A percentile compares a stretch with the other conserved stretches of the same genome.
Conservation (phyloP, 2,113 vertebrate genomes). For the Mustela nigripes region DNA sequence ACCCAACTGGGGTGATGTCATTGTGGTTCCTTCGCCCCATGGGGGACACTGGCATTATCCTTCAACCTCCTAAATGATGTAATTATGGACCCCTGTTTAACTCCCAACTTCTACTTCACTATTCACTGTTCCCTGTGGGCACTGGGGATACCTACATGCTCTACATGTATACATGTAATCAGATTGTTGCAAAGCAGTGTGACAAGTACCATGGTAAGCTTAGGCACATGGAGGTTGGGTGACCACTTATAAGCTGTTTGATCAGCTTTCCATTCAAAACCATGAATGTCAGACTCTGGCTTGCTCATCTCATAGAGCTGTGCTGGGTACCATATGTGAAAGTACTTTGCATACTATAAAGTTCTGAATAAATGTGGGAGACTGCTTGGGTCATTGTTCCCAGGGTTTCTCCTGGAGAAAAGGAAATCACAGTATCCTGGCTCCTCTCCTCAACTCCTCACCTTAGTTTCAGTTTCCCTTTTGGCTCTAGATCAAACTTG, state of each 20-base stretch:
- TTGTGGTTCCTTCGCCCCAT: neutral
- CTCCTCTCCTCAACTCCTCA: neutral
- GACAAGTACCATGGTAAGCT: neutral
- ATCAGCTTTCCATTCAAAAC: slow-evolving; percentile 31
- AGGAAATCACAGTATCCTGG: slow-evolving; percentile 13
- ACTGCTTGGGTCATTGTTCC: slow-evolving; percentile 7
- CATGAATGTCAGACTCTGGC: neutral
- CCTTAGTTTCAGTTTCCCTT: slow-evolving; percentile 8
- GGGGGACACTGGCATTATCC: neutral
- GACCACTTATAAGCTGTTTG: slow-evolving; percentile 33
- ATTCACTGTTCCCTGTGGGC: neutral
- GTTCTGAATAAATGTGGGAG: neutral
- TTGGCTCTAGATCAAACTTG: neutral
- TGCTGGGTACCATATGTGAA: neutral
- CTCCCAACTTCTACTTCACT: neutral
- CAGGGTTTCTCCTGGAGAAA: slow-evolving; percentile 30
- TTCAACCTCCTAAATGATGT: neutral
- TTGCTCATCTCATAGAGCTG: neutral
- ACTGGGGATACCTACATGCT: neutral
- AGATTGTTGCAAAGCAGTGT: neutral
- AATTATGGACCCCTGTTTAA: neutral
- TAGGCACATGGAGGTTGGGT: neutral
- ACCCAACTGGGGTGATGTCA: neutral
- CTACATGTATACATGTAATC: neutral
- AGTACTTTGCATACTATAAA: neutral